Evolutionary conservation across 2,113 vertebrate genomes (phyloP).

Genomic region (Alces alces): DNA sequence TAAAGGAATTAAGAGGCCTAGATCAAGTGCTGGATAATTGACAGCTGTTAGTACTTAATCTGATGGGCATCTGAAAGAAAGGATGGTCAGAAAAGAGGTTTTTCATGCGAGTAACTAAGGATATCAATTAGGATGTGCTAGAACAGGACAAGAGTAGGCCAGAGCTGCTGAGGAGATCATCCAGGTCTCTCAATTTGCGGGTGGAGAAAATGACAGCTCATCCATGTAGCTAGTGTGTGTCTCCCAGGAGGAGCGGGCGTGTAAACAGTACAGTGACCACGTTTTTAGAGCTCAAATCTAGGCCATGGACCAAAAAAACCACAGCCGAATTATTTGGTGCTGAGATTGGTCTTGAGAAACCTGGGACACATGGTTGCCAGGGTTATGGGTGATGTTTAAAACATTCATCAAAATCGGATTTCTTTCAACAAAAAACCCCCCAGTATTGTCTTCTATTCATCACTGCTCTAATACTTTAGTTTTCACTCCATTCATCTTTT

Average conservation of each 20-base stretch:
- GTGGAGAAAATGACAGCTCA: neutral
- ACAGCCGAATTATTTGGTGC: neutral
- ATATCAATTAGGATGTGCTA: neutral
- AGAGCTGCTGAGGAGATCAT: neutral
- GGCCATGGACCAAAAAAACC: neutral
- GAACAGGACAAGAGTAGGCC: neutral
- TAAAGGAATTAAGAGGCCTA: slow-evolving; percentile 32
- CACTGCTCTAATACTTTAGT: neutral
- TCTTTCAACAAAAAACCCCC: neutral
- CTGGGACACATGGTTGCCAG: neutral
- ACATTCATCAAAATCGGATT: neutral
- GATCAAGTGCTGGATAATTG: slow-evolving; percentile 17
- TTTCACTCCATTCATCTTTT: neutral
- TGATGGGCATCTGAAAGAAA: neutral
- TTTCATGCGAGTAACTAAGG: neutral
- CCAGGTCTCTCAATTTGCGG: neutral
- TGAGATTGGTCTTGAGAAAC: neutral
- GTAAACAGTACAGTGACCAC: neutral
- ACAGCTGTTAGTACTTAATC: neutral
- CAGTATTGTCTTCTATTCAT: neutral
- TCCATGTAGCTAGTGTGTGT: neutral
- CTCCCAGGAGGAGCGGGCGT: neutral
- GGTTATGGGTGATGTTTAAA: neutral
- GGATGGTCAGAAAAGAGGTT: neutral
- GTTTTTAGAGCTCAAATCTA: neutral